A percentile compares a stretch with the other conserved stretches of the same genome.
Conservation (phyloP, 2,888 invertebrate species). For the Cyclophora albipunctata region DNA sequence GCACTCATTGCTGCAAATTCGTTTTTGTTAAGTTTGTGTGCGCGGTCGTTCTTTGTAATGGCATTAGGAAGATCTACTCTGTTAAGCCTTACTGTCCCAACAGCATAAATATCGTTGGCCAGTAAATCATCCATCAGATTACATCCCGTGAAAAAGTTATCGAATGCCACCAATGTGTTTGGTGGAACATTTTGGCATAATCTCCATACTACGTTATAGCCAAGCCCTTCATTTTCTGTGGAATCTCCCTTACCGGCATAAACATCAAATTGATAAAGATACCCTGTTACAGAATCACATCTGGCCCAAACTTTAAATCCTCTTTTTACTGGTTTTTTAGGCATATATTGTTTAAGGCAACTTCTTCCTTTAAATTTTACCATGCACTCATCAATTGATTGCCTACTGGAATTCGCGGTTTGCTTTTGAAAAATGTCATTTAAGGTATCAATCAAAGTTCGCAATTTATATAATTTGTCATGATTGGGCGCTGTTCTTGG, state of each 20-base stretch:
- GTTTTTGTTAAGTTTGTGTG: slow-evolving; percentile 8
- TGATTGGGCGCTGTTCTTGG: slow-evolving; percentile 9
- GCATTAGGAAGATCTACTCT: slow-evolving; percentile 9
- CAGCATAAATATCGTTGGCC: slow-evolving; percentile 4
- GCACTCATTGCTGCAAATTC: slow-evolving; percentile 7
- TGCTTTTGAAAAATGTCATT: slow-evolving; percentile 12
- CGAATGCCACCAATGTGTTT: slow-evolving; percentile 3
- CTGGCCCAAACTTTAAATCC: slow-evolving; percentile 7
- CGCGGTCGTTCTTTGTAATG: slow-evolving; percentile 9
- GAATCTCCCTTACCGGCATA: slow-evolving; percentile 4
- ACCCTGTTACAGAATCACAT: slow-evolving; percentile 8
- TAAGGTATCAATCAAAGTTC: slow-evolving; percentile 11
- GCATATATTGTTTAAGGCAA: slow-evolving; percentile 8
- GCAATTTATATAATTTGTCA: slow-evolving; percentile 20
- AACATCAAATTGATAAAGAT: slow-evolving; percentile 7
- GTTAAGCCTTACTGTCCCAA: slow-evolving; percentile 6
- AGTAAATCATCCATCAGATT: slow-evolving; percentile 4
- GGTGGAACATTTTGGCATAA: slow-evolving; percentile 2
- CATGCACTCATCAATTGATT: slow-evolving; percentile 12
- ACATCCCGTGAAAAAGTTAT: slow-evolving; percentile 8
- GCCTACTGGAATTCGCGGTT: slow-evolving; percentile 4
- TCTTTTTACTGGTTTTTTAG: slow-evolving; percentile 8
- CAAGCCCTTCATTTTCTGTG: slow-evolving; percentile 4
- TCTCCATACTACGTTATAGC: slow-evolving; percentile 7
- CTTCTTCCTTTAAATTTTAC: slow-evolving; percentile 8